Base-by-base conservation (phyloP, 2,797 vertebrate species). In the Brachyalestes nurse region DNA sequence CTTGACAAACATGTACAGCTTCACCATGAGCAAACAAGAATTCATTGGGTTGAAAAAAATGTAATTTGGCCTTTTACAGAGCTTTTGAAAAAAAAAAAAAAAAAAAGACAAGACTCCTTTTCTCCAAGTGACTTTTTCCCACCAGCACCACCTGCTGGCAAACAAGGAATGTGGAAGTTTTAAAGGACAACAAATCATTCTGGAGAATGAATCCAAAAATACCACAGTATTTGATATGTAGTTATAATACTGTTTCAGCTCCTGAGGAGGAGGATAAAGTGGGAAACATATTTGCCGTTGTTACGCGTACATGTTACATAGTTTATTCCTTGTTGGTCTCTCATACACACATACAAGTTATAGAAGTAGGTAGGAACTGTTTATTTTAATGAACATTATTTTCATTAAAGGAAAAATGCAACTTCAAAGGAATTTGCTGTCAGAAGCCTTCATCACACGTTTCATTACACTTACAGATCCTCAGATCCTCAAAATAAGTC, bases 131-230 rank as follows among this genome's bases (percentile, higher is more conserved):
- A 23, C 17, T 38, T 42, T 51, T 65, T 69, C 77, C 64, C 47
- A 72, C 34, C 42, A 79, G 72, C 77, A 72, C 77, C 71, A 80
- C 51, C 71, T 66, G 45, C 57, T 75, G 71, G 79, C 47, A 70
- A 28, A 13, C 51, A 8, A 55, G 14, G 58, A 12, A 5, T n/a
- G 6, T 58, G 51, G 6, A 14, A 9, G 9, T 47, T 47, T 47
- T 5, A 23, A 23, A 51, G 25, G 34, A 34, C 53, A 42, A 10
- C 60, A 13, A 5, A 65, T 53, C 34, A 34, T 34, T 34, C 34
- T 34, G 34, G 34, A 23, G 9, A 12, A 12, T 25, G 4, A 25
- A 28, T 25, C n/a, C 21, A 23, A 23, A 23, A 28, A 61, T 25
- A 61, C 7, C 12, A 19, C 4, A 55, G 19, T 3, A 55, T 1